These are phyloP conservation scores for Darevskia nairensis DNA, from an alignment of 2,797 vertebrate species.

Conservation along the genomic window DNA sequence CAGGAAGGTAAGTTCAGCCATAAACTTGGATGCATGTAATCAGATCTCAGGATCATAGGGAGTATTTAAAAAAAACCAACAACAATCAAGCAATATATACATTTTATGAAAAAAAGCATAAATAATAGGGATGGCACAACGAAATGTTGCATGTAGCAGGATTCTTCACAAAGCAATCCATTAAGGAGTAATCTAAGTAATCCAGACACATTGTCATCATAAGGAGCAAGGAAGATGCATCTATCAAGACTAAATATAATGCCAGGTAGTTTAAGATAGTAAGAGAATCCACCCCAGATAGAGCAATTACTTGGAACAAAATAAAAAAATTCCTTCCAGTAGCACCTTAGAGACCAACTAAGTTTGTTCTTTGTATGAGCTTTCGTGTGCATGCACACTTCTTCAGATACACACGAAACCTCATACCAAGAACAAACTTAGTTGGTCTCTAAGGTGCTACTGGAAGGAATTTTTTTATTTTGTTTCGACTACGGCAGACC, in stretches of 20 bases:
- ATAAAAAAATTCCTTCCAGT: no score
- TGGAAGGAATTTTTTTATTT: no score
- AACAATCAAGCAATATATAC: no score
- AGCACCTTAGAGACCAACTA: no score
- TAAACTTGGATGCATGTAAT: not conserved
- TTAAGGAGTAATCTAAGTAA: not conserved
- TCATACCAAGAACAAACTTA: no score
- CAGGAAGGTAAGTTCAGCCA: not conserved
- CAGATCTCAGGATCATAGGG: not conserved
- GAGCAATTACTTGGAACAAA: not conserved
- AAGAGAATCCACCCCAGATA: not conserved
- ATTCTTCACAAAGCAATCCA: not conserved
- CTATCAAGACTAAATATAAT: not conserved
- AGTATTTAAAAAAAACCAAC: no score
- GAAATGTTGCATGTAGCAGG: not conserved
- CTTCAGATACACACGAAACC: no score
- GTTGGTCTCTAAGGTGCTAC: no score
- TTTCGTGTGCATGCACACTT: no score
- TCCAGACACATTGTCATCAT: not conserved
- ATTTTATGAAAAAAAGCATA: no score
- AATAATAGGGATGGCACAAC: not conserved
- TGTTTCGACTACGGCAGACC: no score
- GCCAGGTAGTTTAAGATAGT: not conserved
- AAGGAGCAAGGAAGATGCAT: not conserved
- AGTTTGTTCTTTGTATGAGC: no score